phyloP scores from a whole-genome alignment of 1,140 invertebrate species.

The Dysdera silvatica region DNA sequence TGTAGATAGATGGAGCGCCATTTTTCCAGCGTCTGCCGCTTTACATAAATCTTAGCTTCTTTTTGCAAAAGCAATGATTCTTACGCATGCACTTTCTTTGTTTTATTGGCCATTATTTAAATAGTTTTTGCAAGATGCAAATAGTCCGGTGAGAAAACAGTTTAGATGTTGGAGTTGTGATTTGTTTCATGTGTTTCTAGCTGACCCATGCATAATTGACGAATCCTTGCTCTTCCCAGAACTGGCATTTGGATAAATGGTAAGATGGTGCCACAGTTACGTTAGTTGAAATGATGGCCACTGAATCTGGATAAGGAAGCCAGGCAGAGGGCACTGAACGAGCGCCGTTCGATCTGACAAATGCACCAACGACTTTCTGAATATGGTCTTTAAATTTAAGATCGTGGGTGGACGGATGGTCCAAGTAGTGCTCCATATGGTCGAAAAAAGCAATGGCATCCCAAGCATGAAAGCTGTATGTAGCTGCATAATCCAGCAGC shows the following conservation, averaged over 20 bases:
- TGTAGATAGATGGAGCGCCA: no score
- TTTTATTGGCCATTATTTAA: no score
- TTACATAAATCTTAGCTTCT: no score
- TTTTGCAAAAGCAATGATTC: no score
- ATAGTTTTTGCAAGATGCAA: no score
- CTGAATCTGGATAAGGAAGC: slow-evolving; percentile 6
- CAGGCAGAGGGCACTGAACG: slow-evolving; percentile 5
- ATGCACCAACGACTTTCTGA: slow-evolving; percentile 24
- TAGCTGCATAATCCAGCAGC: slow-evolving; percentile 26
- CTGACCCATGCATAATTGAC: slow-evolving; percentile 30
- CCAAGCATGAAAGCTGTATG: slow-evolving; percentile 30
- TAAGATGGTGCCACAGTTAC: slow-evolving; percentile 16
- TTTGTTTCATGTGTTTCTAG: no score
- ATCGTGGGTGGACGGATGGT: slow-evolving; percentile 23
- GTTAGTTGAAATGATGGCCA: slow-evolving; percentile 15
- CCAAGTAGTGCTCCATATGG: slow-evolving; percentile 28
- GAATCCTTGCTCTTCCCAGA: slow-evolving; percentile 27
- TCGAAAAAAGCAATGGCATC: slow-evolving; percentile 34
- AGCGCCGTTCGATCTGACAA: slow-evolving; percentile 8
- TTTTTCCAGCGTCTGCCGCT: no score
- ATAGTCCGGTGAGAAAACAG: no score
- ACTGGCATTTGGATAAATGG: slow-evolving; percentile 18
- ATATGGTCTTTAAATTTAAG: slow-evolving; percentile 23
- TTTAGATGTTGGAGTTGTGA: no score
- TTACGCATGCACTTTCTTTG: no score